Conservation (phyloP, 1,140 invertebrate species). For the Drosophila subobscura region DNA sequence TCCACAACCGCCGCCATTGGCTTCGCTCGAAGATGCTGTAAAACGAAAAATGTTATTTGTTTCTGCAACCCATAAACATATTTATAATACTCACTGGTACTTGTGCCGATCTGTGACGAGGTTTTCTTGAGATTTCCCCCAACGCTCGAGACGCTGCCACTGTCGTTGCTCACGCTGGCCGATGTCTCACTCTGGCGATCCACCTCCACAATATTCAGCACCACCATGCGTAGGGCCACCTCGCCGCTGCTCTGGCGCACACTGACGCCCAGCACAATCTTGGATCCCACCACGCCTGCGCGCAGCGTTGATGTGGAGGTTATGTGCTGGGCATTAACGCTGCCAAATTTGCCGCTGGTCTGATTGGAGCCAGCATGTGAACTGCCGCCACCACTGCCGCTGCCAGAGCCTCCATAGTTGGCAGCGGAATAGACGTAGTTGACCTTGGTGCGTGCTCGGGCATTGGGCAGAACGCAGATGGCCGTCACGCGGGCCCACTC, state of each 20-base stretch:
- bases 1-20: constrained; percentile 36
- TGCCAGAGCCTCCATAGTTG: constrained; percentile 41
- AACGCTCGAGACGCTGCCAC: constrained; percentile 64
- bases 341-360: constrained; percentile 49
- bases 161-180: constrained; percentile 64
- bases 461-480: constrained; percentile 78
- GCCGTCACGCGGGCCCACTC: constrained; percentile 76
- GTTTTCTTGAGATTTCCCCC: constrained; percentile 65
- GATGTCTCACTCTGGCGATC: constrained; percentile 64
- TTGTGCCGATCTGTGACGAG: constrained; percentile 60
- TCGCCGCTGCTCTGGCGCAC: constrained; percentile 75
- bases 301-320: constrained; percentile 77
- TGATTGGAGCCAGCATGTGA: constrained; percentile 31
- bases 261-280: constrained; percentile 73
- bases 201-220: constrained; percentile 73
- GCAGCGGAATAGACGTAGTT: constrained; percentile 66
- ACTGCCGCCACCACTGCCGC: constrained; percentile 27
- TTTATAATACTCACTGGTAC: constrained; percentile 36
- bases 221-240: constrained; percentile 72
- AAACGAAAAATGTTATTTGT: neutral
- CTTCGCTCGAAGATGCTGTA: constrained; percentile 49
- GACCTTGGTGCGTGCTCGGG: constrained; percentile 70
- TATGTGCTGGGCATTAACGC: constrained; percentile 65
- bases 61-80: neutral
- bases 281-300: constrained; percentile 78